Evolutionary conservation across 2,113 vertebrate genomes (phyloP).

Genomic region (Hemicordylus capensis): DNA sequence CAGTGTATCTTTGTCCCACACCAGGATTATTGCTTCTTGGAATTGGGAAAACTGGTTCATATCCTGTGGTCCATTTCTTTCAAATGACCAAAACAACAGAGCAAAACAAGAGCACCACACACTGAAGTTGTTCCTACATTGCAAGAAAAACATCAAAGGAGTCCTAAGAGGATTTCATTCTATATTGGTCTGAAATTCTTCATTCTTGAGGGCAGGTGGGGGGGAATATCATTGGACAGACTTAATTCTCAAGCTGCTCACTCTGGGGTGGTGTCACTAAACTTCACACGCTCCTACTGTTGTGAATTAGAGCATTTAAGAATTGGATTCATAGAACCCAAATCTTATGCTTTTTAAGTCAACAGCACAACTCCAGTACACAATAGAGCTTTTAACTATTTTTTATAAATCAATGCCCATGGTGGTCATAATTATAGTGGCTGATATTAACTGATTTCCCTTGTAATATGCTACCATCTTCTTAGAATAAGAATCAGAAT

Average conservation of each 20-base stretch:
- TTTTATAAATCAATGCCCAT: conserved; percentile 54
- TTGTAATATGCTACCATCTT: conserved; percentile 45
- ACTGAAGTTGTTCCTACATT: no score
- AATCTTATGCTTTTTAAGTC: not conserved
- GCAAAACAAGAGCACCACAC: no score
- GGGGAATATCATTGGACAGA: no score
- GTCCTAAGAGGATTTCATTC: not conserved
- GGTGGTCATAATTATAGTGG: conserved; percentile 59
- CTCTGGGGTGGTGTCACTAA: no score
- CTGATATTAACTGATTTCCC: conserved; percentile 54
- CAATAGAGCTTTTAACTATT: conserved; percentile 60
- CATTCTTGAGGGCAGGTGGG: no score
- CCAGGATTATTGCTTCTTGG: no score
- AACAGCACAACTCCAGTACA: not conserved
- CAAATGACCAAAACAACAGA: no score
- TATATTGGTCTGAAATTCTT: not conserved
- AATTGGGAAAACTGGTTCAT: no score
- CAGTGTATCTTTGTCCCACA: no score
- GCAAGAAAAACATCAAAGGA: not conserved
- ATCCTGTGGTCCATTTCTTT: no score
- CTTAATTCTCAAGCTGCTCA: not conserved
- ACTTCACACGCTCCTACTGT: not conserved
- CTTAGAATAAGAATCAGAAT: not conserved
- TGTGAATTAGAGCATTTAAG: not conserved
- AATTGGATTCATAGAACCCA: not conserved